Evolutionary conservation across 2,797 vertebrate species (phyloP), one percentile per base, ranked within the genome.

Genomic region (Mus minutoides): DNA sequence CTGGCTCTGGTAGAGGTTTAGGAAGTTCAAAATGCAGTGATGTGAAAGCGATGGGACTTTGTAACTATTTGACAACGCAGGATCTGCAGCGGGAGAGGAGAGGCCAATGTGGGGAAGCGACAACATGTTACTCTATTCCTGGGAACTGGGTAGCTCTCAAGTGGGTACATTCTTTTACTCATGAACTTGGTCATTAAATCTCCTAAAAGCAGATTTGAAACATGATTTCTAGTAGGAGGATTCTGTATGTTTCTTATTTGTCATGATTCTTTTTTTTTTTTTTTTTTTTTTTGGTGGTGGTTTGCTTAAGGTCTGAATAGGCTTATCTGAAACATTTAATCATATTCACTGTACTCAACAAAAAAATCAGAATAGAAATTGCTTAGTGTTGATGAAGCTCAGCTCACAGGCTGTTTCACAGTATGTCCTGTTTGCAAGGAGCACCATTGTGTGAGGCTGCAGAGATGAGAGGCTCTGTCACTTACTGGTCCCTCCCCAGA

Each of bases 361-460:
- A 98, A 97, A 98, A 98, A 98, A 96, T 98, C 86, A 97, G 98
- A 98, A 98, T 98, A 99, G 98, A 98, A 98, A 98, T 98, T 98
- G 98, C 98, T 98, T 98, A 97, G 97, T 98, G 98, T 98, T 98
- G 98, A 98, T 98, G 98, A 97, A 97, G 97, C 98, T 98, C 98
- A 97, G 98, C 98, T 98, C 67, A 49, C 98, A 98, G 98, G 98
- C 98, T 98, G 98, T 98, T 98, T 98, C 97, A 79, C 98, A 98
- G 98, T 98, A 98, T 98, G 98, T 98, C 98, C 98, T 97, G 40
- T 69, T 98, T 98, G 97, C 97, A 91, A 97, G 98, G 97, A 96
- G 87, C 93, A 96, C 96, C 71, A 82, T 97, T 97, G 97, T 97
- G 96, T 94, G 92, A 97, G 97, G 97, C 97, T 96, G 93, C 94